Base-by-base conservation (phyloP, 2,888 invertebrate species). In the Latheticus oryzae region DNA sequence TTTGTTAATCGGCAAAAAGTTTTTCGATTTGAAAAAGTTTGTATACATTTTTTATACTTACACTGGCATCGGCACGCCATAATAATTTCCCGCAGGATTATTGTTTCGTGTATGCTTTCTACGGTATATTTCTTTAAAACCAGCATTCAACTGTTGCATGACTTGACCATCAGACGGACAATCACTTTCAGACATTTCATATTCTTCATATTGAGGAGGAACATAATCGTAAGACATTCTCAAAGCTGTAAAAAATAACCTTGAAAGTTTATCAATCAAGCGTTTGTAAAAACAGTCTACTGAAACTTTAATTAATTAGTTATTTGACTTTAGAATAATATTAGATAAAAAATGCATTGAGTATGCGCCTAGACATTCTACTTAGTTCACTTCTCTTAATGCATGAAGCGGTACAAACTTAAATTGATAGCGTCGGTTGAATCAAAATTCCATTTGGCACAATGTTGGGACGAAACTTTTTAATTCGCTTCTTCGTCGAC, bases 61-160 rank as follows among this genome's bases (percentile, higher is more conserved):
- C 55, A 23, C 37, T 5, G 47, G 55, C 11, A 47, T 23, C 28
- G 37, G 47, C 15, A 48, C 21, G 48, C 48, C 38, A 40, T 55
- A 55, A 38, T 47, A 54, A 28, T 32, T 42, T 37, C 21, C 45
- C 8, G 54, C 9, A 1, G 33, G 15, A 21, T 38, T 51, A 24
- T 24, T 47, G 5, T 33, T 9, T 21, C 26, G 11, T 35, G 43
- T 43, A 43, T 53, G 54, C 30, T 56, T 48, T 43, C 56, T 38
- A 19, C 58, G 26, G 45, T 58, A 58, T 15, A 58, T 45, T 38
- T 58, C 58, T 5, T 51, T 58, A 19, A 58, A 12, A 12, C 43
- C 58, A 21, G 43, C 17, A 4, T 43, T 17, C 5, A 38, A 13
- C 5, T 30, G 52, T 15, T 26, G 26, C 19, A 48, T 21, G 16